These are phyloP conservation scores for Anolis apletophallus DNA, from an alignment of 2,797 vertebrate species.

Conservation along the genomic window DNA sequence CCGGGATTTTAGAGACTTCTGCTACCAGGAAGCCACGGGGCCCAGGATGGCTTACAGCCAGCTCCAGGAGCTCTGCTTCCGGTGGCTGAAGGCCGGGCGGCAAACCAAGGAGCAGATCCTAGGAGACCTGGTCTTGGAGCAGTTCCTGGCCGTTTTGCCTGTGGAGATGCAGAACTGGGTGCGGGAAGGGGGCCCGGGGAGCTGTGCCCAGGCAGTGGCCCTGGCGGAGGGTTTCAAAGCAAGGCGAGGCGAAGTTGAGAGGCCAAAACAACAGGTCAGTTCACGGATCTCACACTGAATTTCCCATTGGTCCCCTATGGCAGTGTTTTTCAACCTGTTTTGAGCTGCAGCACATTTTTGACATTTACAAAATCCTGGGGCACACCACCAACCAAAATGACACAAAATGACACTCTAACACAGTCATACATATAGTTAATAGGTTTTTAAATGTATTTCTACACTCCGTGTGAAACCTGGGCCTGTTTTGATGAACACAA, in stretches of 20 bases:
- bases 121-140: conserved; percentile 13
- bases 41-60: neutral
- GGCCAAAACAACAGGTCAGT: neutral
- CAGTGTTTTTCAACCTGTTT: too few species aligned
- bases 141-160: neutral
- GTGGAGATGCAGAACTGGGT: neutral
- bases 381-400: too few species aligned
- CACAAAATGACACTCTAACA: too few species aligned
- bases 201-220: neutral
- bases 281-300: too few species aligned
- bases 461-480: too few species aligned
- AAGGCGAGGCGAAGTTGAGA: neutral
- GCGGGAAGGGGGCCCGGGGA: neutral
- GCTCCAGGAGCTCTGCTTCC: neutral
- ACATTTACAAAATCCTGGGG: too few species aligned
- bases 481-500: too few species aligned
- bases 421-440: too few species aligned
- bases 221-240: neutral
- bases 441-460: too few species aligned
- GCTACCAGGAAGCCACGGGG: neutral
- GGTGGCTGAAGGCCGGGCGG: neutral
- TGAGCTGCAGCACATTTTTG: too few species aligned
- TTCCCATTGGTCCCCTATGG: too few species aligned
- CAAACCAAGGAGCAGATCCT: neutral
- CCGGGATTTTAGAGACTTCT: neutral